Evolutionary conservation across 2,113 vertebrate genomes (phyloP), one percentile per base, ranked within the genome.

Genomic region (Lamprotornis superbus): DNA sequence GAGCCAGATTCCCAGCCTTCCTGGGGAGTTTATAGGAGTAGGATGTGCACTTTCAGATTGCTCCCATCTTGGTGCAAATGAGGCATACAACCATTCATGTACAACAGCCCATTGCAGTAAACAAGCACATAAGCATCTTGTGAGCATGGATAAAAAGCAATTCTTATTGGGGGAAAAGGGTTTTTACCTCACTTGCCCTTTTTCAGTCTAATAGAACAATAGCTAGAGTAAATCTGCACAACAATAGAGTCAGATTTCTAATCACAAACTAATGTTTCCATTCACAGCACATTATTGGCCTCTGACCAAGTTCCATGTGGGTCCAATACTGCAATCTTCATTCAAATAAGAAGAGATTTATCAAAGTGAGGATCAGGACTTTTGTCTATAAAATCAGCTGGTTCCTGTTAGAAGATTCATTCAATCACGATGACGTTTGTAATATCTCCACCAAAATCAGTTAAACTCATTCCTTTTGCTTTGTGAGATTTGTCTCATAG

Each of bases 351-450:
- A 90, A 78, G 37, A 96, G 56, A 92, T 94, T 96, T 96, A 93
- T 97, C 95, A 93, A 95, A 95, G 77, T 61, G 55, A 82, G 33
- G 92, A 96, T 89, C 82, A 1, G 55, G 71, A 91, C 81, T 96
- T 96, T 96, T 96, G 93, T 90, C 92, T 93, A 33, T 89, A 82
- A 94, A 94, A 96, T 97, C 95, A 92, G 88, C 65, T 96, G 94
- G 93, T 96, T 96, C 77, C 92, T 64, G 92, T 96, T 97, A 96
- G 73, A 93, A 89, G 44, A 94, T 93, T 96, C 93, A 87, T 92
- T 97, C 83, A 95, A 67, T 93, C 90, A 93, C 83, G 42, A 89
- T 95, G 88, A 93, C 85, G 73, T 96, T 63, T 87, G 49, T 89
- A 91, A 90, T 96, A 96, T 97, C 95, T 96, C 69, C 80, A 95